Base-by-base conservation (phyloP, 2,888 invertebrate genomes). In the Anthophora plumipes region DNA sequence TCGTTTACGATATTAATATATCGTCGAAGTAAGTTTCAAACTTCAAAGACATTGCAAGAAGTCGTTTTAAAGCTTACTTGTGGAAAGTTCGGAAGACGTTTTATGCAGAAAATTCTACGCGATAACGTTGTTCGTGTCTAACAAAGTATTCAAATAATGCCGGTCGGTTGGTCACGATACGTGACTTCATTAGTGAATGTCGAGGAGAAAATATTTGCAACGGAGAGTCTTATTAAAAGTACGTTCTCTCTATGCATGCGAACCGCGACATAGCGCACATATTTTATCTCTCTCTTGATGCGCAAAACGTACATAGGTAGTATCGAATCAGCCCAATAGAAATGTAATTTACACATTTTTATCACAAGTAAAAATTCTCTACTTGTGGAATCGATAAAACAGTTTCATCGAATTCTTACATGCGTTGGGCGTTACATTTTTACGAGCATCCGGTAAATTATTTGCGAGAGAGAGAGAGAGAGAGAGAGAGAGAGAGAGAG, bases 121-220 rank as follows among this genome's bases (percentile, higher is more conserved):
- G 25, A 52, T 67, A 46, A 63, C 12, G 12, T 31, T 43, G 17
- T 37, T 52, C 37, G 50, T 20, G n/a, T 17, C 2, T 7, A 66
- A 63, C n/a, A 25, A 46, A 67, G 9, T 61, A 52, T 71, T 67
- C 31, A 48, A 63, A 76, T 25, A 31, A 46, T 46, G 66, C 31
- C 7, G 25, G 6, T 11, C 46, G 0, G 20, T 17, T 43, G 46
- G 59, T 77, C 76, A 76, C 68, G 52, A 67, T 61, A 61, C 54
- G 41, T 46, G 60, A 55, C 60, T 63, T 71, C 64, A 67, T 50
- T 48, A 67, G 43, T 17, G 67, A 68, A 25, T 43, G 46, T 25
- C 25, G 74, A 50, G 50, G 57, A 41, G 63, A 80, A 72, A 80
- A 80, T 59, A 72, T 68, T 68, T 72, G 68, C 67, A 55, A 46